These are phyloP conservation scores for Ondatra zibethicus DNA, from an alignment of 2,113 vertebrate genomes.

Conservation along the genomic window DNA sequence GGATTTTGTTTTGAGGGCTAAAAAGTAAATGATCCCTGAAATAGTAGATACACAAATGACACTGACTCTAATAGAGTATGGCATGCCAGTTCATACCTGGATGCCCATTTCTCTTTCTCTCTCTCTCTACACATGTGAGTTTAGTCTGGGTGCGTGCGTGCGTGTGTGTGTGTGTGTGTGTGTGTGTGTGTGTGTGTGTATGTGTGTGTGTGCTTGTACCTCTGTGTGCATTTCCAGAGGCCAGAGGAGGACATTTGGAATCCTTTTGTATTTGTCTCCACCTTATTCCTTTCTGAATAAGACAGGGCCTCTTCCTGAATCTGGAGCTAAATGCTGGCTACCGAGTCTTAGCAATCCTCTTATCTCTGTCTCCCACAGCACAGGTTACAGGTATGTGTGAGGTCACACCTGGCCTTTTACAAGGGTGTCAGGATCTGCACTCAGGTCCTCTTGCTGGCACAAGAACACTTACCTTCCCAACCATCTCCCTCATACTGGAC, in stretches of 20 bases:
- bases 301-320: background rate
- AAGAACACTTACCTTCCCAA: background rate
- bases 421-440: too few species aligned
- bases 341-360: background rate
- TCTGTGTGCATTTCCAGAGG: background rate
- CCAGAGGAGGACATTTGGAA: background rate
- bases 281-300: background rate
- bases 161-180: background rate
- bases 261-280: too few species aligned
- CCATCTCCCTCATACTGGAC: background rate
- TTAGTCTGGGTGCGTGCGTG: background rate
- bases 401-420: background rate
- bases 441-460: background rate
- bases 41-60: background rate
- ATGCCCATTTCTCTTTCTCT: background rate
- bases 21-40: background rate
- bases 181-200: background rate
- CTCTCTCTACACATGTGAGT: background rate
- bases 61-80: background rate
- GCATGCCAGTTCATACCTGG: background rate
- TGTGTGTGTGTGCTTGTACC: background rate
- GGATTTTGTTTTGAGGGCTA: conserved; percentile 2
- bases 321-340: background rate
- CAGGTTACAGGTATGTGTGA: background rate
- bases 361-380: background rate